These are phyloP conservation scores for Bufo bufo DNA, from an alignment of 2,113 vertebrate genomes.

Conservation along the genomic window DNA sequence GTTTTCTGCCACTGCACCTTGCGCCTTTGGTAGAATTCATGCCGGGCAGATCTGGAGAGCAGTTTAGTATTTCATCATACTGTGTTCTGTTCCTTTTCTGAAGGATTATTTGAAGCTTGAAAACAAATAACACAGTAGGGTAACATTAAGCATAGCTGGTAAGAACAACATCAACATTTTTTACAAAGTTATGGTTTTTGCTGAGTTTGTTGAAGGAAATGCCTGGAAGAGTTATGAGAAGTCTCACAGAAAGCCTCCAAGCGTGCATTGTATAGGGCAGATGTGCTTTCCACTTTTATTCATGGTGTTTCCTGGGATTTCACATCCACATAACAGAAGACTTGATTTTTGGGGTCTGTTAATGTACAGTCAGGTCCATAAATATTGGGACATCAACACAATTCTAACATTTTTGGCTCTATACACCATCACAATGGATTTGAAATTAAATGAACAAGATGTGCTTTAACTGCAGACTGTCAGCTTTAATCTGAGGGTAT, in stretches of 20 bases:
- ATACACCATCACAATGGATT: too few relatives aligned
- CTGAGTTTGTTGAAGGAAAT: constrained; percentile 45
- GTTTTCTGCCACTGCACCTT: constrained; percentile 2
- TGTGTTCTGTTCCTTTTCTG: constrained; percentile 18
- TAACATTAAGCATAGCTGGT: constrained; percentile 49
- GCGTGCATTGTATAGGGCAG: neutral
- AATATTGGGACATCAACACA: too few relatives aligned
- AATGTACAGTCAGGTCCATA: neutral
- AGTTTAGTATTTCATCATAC: constrained; percentile 52
- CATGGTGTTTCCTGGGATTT: neutral
- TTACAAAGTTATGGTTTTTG: constrained; percentile 50
- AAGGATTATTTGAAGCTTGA: constrained; percentile 35
- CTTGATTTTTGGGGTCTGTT: neutral
- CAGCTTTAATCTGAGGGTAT: too few relatives aligned
- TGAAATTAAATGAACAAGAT: too few relatives aligned
- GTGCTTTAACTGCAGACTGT: too few relatives aligned
- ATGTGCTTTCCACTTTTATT: neutral
- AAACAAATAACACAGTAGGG: constrained; percentile 56
- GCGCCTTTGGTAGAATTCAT: neutral
- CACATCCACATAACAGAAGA: neutral
- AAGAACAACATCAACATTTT: constrained; percentile 53
- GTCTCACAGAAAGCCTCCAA: constrained; percentile 3
- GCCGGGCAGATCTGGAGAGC: constrained; percentile 16
- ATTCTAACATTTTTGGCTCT: too few relatives aligned
- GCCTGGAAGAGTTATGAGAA: constrained; percentile 22